Evolutionary conservation across 1,140 invertebrate species (phyloP).

Genomic region (Chironomus tepperi): DNA sequence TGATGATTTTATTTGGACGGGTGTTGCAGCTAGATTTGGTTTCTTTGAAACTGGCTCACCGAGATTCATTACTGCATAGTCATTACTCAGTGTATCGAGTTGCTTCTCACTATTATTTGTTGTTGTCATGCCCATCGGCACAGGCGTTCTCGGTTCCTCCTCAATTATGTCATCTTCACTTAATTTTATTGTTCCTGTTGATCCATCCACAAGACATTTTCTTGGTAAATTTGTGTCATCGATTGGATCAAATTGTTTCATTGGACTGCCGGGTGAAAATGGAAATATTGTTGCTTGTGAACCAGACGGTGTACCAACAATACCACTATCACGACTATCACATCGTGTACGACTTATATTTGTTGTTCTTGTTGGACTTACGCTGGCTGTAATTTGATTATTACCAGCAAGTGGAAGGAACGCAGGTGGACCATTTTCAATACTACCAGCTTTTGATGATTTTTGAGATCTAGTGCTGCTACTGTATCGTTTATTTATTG

Average conservation of each 20-base stretch:
- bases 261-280: slow-evolving; percentile 50
- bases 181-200: slow-evolving; percentile 33
- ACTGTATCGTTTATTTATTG: slow-evolving; percentile 36
- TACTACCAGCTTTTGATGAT: neutral
- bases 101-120: neutral
- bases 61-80: slow-evolving; percentile 25
- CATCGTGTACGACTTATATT: slow-evolving; percentile 27
- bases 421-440: slow-evolving; percentile 31
- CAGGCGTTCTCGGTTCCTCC: slow-evolving; percentile 19
- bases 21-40: neutral
- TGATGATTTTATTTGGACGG: slow-evolving; percentile 16
- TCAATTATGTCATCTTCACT: slow-evolving; percentile 25
- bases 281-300: slow-evolving; percentile 49
- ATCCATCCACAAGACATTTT: slow-evolving; percentile 35
- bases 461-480: neutral
- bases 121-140: neutral
- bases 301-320: slow-evolving; percentile 45
- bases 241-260: slow-evolving; percentile 45
- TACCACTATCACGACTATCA: slow-evolving; percentile 40
- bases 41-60: slow-evolving; percentile 12
- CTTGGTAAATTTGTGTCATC: slow-evolving; percentile 27
- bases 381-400: slow-evolving; percentile 28
- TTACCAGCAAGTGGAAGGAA: slow-evolving; percentile 36
- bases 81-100: slow-evolving; percentile 24
- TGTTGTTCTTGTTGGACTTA: slow-evolving; percentile 19